Base-by-base conservation (phyloP, 2,113 vertebrate genomes). In the Phalacrocorax aristotelis region DNA sequence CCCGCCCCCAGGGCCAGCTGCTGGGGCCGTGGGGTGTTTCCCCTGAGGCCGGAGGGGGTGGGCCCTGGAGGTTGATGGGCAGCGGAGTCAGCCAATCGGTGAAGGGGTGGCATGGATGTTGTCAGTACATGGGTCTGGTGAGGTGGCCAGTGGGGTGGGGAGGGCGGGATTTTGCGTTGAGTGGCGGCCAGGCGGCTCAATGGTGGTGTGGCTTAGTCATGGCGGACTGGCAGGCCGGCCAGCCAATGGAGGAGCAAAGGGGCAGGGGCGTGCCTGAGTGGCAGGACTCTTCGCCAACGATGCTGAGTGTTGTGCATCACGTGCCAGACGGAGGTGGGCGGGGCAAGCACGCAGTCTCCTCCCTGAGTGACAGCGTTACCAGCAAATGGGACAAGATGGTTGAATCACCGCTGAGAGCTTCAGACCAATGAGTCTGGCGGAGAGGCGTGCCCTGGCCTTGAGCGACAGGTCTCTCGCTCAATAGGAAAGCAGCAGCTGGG, bases 41-140 rank as follows among this genome's bases (percentile, higher is more conserved):
- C 51, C 0, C 6, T 0, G 10, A 4, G 6, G 0, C 0, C 1
- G 7, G 1, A 4, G 3, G 32, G 75, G 75, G 26, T 5, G 23
- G 30, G 13, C 2, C 2, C 7, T 11, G 4, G 1, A 0, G 0
- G 2, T 1, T 46, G 61, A 91, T 49, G 2, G 19, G 34, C 49
- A 46, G 4, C 0, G 0, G 1, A 1, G 0, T 0, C 2, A 16
- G 10, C 77, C 84, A 94, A 48, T 89, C 29, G 13, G 30, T 0
- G 23, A 6, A 1, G 15, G 3, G 9, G 0, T 0, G 8, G 2
- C 0, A 0, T 0, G 13, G 44, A 16, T 19, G 44, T 4, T 52
- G 82, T 42, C 7, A 1, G 10, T 1, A 4, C 15, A 1, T 3
- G 10, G 16, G 5, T 4, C 2, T 5, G 7, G 9, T 8, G 15